Percentiles rank a stretch among this genome's conserved stretches.
phyloP scores from a whole-genome alignment of 2,888 invertebrate genomes.

The Ptilodon capucinus region DNA sequence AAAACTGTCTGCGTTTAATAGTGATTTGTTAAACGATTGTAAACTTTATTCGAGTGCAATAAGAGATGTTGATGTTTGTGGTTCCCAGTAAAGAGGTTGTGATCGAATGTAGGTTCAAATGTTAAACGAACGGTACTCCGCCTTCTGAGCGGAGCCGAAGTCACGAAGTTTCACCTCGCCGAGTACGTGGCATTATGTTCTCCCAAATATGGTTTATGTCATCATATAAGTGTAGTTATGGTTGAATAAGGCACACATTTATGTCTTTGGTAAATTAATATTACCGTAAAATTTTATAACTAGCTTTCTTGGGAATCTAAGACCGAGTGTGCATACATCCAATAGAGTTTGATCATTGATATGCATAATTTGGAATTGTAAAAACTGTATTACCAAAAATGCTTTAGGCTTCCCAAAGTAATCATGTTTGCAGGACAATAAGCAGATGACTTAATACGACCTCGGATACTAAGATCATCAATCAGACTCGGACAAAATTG shows the following conservation, averaged over 20 bases:
- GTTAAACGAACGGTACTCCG: slow-evolving; percentile 42
- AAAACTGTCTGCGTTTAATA: slow-evolving; percentile 6
- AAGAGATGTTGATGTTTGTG: slow-evolving; percentile 6
- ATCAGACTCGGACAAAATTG: slow-evolving; percentile 3
- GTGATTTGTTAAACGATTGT: not conserved
- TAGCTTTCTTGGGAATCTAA: not conserved
- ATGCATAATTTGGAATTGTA: not conserved
- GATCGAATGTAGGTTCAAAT: slow-evolving; percentile 37
- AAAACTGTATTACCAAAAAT: not conserved
- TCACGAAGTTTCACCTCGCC: slow-evolving; percentile 31
- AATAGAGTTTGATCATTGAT: not conserved
- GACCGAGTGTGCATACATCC: no score
- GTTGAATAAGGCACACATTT: not conserved
- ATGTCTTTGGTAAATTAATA: not conserved
- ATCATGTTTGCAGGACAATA: not conserved
- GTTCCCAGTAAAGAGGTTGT: slow-evolving; percentile 28
- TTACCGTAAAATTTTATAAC: not conserved
- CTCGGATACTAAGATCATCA: slow-evolving; percentile 8
- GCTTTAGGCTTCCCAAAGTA: not conserved
- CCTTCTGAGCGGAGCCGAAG: slow-evolving; percentile 34
- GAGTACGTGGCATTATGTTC: slow-evolving; percentile 26
- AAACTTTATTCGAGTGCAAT: not conserved
- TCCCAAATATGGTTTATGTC: slow-evolving; percentile 9
- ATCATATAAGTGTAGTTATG: not conserved
- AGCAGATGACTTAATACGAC: not conserved